Evolutionary conservation across 2,797 vertebrate genomes (phyloP), one percentile per base, ranked within the genome.

Genomic region (Micrastur ruficollis): DNA sequence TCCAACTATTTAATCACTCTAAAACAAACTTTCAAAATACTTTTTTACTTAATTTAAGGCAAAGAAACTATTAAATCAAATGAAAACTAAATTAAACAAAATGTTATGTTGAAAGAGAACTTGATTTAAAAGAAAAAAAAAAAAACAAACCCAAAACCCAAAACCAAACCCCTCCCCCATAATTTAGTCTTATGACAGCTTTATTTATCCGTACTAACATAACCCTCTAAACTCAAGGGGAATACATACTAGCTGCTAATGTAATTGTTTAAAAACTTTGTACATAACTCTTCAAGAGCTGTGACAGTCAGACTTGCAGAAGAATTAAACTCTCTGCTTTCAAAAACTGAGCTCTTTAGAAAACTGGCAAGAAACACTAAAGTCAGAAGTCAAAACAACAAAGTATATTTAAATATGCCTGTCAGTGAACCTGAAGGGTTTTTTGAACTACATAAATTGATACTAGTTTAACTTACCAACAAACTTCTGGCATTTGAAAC

Each of bases 401-500:
- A 62, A 52, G 6, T 20, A 1, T 22, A 63, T 46, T 91, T 73
- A 81, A 81, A 65, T n/a, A 55, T 2, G 4, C 7, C n/a, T 59
- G 11, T 10, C 40, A 78, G 34, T 15, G 32, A 75, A 62, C 5
- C 3, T 44, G 29, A n/a, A 15, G 12, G 42, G 42, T 17, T 19
- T 44, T 44, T 44, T 55, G 84, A 52, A 44, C 15, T 17, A 5
- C 0, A n/a, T 6, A 38, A 84, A 36, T 18, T 29, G 20, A 44
- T 3, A 22, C 4, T 27, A 62, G 23, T 46, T 88, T 31, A 53
- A 97, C 98, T 89, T 95, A 99, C 99, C 99, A 25, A 99, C 97
- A 97, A 99, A 99, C 86, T 98, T 98, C 98, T 99, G 99, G 91
- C 98, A 98, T 96, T 98, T 99, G 98, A 99, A 99, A 97, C 99